These are phyloP conservation scores for Cordylochernes scorpioides DNA, from an alignment of 2,888 invertebrate genomes.

Conservation along the genomic window DNA sequence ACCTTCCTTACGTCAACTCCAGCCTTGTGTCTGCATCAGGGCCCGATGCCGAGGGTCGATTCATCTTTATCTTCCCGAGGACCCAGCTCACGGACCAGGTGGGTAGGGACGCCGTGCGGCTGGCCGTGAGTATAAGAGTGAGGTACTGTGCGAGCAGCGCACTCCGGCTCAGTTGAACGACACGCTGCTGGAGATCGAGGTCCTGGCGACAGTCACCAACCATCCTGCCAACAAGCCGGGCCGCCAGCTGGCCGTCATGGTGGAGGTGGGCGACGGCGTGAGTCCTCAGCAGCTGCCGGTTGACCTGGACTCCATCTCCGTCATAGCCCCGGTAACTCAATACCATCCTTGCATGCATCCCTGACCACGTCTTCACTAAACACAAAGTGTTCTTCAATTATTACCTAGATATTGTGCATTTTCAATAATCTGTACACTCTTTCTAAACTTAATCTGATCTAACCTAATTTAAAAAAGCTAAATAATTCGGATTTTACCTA, in stretches of 20 bases:
- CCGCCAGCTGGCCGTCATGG: slow-evolving; percentile 3
- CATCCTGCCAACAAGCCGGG: slow-evolving; percentile 4
- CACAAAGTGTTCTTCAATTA: too few relatives aligned
- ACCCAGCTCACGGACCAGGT: slow-evolving; percentile 14
- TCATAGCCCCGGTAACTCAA: too few relatives aligned
- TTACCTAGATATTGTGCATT: too few relatives aligned
- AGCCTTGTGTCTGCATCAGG: slow-evolving; percentile 8
- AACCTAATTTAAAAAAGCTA: too few relatives aligned
- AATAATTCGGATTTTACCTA: too few relatives aligned
- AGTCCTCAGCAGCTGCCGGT: too few relatives aligned
- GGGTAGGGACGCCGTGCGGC: not conserved
- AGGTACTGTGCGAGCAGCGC: slow-evolving; percentile 3
- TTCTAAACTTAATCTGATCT: too few relatives aligned
- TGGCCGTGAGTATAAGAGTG: not conserved
- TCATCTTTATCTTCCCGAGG: slow-evolving; percentile 11
- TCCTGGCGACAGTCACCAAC: slow-evolving; percentile 8
- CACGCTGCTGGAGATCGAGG: slow-evolving; percentile 9
- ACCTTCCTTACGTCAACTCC: slow-evolving; percentile 12
- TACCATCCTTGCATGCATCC: too few relatives aligned
- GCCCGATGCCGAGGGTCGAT: slow-evolving; percentile 8
- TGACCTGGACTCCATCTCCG: too few relatives aligned
- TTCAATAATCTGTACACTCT: too few relatives aligned
- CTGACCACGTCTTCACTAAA: too few relatives aligned
- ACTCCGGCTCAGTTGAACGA: slow-evolving; percentile 9
- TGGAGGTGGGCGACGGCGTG: slow-evolving; percentile 7